These are phyloP conservation scores for Syngnathus acus DNA, from an alignment of 2,797 vertebrate species.

Conservation along the genomic window DNA sequence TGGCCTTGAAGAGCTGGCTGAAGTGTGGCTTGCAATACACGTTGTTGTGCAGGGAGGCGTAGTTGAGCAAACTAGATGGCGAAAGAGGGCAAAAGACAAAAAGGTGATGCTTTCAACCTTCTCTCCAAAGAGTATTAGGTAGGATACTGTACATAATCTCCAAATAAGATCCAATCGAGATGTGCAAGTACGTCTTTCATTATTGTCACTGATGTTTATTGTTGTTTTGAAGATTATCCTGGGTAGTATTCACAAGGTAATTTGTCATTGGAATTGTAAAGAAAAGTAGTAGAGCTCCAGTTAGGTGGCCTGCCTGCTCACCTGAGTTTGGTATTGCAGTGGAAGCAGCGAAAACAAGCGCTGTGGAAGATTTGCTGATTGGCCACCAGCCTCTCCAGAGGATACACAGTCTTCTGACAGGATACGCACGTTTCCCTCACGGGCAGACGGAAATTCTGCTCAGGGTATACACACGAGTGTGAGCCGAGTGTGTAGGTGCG, in stretches of 20 bases:
- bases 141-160: too few relatives aligned
- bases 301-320: slow-evolving; percentile 41
- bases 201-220: too few relatives aligned
- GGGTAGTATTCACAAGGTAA: too few relatives aligned
- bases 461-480: neutral
- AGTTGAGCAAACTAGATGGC: slow-evolving; percentile 3
- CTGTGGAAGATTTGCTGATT: slow-evolving; percentile 89
- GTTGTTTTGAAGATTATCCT: too few relatives aligned
- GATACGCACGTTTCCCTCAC: slow-evolving; percentile 81
- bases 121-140: too few relatives aligned
- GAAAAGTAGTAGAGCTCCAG: too few relatives aligned
- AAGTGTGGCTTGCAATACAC: slow-evolving; percentile 98
- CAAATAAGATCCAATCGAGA: too few relatives aligned
- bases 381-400: slow-evolving; percentile 91
- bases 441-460: slow-evolving; percentile 80
- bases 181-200: too few relatives aligned
- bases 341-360: slow-evolving; percentile 89
- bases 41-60: slow-evolving; percentile 63
- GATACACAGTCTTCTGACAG: slow-evolving; percentile 93
- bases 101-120: neutral
- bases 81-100: neutral
- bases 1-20: slow-evolving; percentile 94
- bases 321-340: slow-evolving; percentile 95
- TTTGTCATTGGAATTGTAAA: too few relatives aligned
- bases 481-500: too few relatives aligned